Conservation (phyloP, 2,113 vertebrate species). For the Brevimyrus niger region DNA sequence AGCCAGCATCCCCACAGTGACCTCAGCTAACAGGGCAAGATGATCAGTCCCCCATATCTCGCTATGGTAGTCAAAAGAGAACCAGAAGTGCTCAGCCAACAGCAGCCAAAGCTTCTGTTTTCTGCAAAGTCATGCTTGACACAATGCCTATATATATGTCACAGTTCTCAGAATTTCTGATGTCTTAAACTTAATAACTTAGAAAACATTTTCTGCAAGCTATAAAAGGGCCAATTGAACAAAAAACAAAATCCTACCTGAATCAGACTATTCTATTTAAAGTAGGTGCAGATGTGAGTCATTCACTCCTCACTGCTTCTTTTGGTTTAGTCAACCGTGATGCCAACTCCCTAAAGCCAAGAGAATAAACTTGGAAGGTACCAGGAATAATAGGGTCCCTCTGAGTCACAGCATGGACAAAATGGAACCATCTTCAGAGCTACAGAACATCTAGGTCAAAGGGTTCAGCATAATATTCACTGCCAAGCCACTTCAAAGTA, state of each 20-base stretch:
- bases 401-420: neutral
- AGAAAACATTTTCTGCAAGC: neutral
- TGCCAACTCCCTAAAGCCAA: neutral
- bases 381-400: neutral
- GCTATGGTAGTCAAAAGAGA: neutral
- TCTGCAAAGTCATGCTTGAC: neutral
- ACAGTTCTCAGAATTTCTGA: neutral
- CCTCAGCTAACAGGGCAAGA: neutral
- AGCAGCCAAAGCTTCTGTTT: neutral
- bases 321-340: neutral
- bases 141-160: neutral
- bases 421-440: neutral
- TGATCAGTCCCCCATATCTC: neutral
- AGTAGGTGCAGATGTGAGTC: neutral
- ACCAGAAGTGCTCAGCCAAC: neutral
- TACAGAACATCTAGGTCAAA: neutral
- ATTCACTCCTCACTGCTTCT: neutral
- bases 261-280: neutral
- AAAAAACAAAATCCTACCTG: neutral
- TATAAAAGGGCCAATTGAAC: neutral
- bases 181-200: neutral
- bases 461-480: neutral
- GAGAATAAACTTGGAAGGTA: neutral
- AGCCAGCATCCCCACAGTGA: neutral
- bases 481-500: neutral